phyloP scores from a whole-genome alignment of 2,113 vertebrate species.

The Motacilla alba region DNA sequence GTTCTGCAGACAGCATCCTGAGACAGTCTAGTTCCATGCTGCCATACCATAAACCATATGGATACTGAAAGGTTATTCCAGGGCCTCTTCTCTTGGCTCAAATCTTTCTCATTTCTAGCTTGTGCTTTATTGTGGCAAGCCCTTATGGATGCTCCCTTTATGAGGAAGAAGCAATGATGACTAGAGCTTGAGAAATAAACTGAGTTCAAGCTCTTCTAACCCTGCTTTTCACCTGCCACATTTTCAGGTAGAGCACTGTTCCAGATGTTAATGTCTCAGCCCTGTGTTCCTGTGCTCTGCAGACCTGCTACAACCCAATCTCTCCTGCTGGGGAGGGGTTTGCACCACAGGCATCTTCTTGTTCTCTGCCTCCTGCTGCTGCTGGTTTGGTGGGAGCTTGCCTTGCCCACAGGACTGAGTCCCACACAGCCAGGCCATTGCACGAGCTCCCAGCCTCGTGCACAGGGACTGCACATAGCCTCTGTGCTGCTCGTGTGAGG shows the following conservation, averaged over 20 bases:
- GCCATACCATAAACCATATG: neutral
- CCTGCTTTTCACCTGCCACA: neutral
- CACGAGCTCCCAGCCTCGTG: neutral
- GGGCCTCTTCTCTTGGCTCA: neutral
- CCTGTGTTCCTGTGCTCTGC: neutral
- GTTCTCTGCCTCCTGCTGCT: neutral
- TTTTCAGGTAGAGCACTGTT: neutral
- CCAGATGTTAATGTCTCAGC: neutral
- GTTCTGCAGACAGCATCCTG: neutral
- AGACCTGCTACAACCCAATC: neutral
- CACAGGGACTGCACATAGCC: neutral
- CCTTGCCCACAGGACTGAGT: neutral
- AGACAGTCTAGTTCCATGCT: neutral
- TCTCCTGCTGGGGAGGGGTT: neutral
- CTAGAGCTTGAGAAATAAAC: neutral
- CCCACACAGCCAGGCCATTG: neutral
- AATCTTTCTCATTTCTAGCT: neutral
- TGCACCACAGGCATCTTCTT: neutral
- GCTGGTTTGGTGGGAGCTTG: neutral
- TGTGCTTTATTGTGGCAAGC: neutral
- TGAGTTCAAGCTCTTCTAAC: neutral
- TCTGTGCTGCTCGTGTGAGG: neutral
- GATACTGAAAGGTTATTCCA: neutral
- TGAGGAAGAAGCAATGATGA: neutral
- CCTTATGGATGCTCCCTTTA: neutral